A percentile compares a stretch with the other conserved stretches of the same genome.
These are phyloP conservation scores for Lagodon rhomboides DNA, from an alignment of 2,797 vertebrate genomes.

Conservation along the genomic window DNA sequence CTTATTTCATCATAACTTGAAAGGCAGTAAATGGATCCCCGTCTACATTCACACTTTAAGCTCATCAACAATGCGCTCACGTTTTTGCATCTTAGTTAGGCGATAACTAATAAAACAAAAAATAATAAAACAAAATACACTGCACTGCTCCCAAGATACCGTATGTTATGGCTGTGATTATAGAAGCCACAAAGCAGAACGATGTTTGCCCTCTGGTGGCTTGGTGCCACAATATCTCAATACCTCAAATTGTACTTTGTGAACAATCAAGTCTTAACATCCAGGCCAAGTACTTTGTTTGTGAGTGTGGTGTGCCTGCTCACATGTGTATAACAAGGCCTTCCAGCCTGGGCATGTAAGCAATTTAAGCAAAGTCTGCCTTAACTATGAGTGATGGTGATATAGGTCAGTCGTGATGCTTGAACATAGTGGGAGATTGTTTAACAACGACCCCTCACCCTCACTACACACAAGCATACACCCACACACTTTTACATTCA, in stretches of 20 bases:
- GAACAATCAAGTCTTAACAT: conserved; percentile 51
- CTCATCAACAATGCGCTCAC: conserved; percentile 14
- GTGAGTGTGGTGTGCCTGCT: conserved; percentile 44
- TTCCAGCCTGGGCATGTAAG: conserved; percentile 69
- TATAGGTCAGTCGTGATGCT: conserved; percentile 64
- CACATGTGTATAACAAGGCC: conserved; percentile 52
- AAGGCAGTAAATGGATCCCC: conserved; percentile 11
- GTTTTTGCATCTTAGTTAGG: conserved; percentile 22
- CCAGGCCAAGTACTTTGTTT: conserved; percentile 40
- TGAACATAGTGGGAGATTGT: conserved; percentile 75
- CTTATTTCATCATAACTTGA: conserved; percentile 23
- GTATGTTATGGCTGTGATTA: conserved; percentile 37
- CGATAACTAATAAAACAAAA: conserved; percentile 28
- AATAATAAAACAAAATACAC: neutral
- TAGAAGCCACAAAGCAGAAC: conserved; percentile 30
- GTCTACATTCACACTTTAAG: conserved; percentile 10
- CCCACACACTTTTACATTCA: conserved; percentile 29
- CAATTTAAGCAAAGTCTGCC: conserved; percentile 73
- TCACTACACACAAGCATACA: conserved; percentile 14
- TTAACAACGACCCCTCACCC: conserved; percentile 69
- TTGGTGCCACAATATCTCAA: conserved; percentile 46
- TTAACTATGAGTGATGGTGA: conserved; percentile 76
- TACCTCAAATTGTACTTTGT: conserved; percentile 48
- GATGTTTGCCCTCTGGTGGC: conserved; percentile 36
- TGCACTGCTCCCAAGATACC: conserved; percentile 17